Evolutionary conservation across 2,797 vertebrate genomes (phyloP), one percentile per base, ranked within the genome.

Genomic region (Setipinna tenuifilis): DNA sequence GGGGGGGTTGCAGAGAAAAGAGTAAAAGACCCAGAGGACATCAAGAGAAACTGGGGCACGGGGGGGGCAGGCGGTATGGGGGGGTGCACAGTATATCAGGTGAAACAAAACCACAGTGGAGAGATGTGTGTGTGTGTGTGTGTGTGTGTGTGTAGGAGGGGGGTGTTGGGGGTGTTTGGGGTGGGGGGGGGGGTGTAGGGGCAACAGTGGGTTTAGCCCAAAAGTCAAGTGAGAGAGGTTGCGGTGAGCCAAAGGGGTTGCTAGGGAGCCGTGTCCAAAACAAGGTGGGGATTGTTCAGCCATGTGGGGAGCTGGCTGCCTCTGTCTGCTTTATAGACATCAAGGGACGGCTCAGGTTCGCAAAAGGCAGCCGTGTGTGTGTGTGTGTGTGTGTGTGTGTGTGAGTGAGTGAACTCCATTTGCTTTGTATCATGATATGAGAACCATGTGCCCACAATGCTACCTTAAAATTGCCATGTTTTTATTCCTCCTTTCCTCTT

Each of bases 311-410:
- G n/a, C 62, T 25, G 62, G 23, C 62, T 25, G 23, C 23, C 62
- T 28, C 12, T 16, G 28, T 14, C 3, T 3, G 25, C 16, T 71
- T 71, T 71, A 71, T 16, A 71, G 65, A 71, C 65, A 71, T 71
- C 65, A 71, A 71, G 65, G 65, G 65, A 65, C 28, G 65, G 65
- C 65, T 71, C 65, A 71, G 65, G 65, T 71, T 71, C 65, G 65
- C 65, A 31, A 6, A 6, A 3, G 65, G 28, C 35, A 71, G 28
- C 25, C 25, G 23, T 11, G 14, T 35, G 65, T 35, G 14, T 35
- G 65, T 71, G 65, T 31, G 65, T 71, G 28, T 35, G 14, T 71
- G 28, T 71, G 23, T 11, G 14, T 35, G 65, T 35, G 14, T 35
- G 65, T 71, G 65, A 17, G 65, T 71, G 28, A 16, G 14, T 71